phyloP scores from a whole-genome alignment of 2,797 vertebrate species.

The Garrulus glandarius region DNA sequence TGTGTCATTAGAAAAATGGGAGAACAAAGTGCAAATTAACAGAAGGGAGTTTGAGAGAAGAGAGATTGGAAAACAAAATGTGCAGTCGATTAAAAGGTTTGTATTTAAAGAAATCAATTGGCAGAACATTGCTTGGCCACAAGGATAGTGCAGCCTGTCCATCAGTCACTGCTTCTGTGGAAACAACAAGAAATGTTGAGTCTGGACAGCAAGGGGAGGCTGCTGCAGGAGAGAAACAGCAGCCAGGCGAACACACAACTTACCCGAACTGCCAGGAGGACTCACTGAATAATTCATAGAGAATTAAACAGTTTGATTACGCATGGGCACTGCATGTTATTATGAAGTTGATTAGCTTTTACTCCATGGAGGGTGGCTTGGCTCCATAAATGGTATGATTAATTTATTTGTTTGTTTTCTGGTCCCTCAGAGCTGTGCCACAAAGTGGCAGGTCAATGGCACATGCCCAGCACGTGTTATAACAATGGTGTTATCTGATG shows the following conservation, averaged over 20 bases:
- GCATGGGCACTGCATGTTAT: neutral
- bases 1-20: slow-evolving; percentile 53
- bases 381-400: neutral
- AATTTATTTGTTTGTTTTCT: slow-evolving; percentile 28
- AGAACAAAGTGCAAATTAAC: slow-evolving; percentile 32
- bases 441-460: neutral
- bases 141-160: neutral
- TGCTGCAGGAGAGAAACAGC: neutral
- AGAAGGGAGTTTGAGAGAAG: neutral
- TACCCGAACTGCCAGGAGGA: slow-evolving; percentile 18
- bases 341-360: slow-evolving; percentile 22
- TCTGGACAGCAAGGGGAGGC: neutral
- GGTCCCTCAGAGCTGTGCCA: neutral
- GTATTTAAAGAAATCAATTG: slow-evolving; percentile 53
- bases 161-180: neutral
- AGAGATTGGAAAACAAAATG: neutral
- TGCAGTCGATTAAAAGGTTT: slow-evolving; percentile 59
- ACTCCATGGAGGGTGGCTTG: neutral
- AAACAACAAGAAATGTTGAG: neutral
- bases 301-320: slow-evolving; percentile 30
- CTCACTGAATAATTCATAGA: slow-evolving; percentile 61
- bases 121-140: slow-evolving; percentile 15
- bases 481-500: neutral
- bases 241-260: neutral
- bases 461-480: neutral